Base-by-base conservation (phyloP, 2,797 vertebrate genomes). In the Setipinna tenuifilis region DNA sequence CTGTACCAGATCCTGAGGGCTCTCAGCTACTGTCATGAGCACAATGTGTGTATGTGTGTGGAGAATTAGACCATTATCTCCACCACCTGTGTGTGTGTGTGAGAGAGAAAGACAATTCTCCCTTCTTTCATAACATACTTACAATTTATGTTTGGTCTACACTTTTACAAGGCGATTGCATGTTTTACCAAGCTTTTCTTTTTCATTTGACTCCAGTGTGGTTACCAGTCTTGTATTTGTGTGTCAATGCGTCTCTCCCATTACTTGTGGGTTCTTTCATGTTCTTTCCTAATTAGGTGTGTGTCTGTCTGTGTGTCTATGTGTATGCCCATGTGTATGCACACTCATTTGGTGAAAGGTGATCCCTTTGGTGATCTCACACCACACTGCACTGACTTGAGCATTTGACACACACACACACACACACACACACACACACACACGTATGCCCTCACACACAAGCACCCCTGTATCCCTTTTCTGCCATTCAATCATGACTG, bases 1-100 rank as follows among this genome's bases (percentile, higher is more conserved):
- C 91, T 98, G 21, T 98, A 95, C 92, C 97, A 98, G 93, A 95
- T 98, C 85, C 93, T 98, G 83, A 95, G 94, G 85, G 97, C 96
- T 57, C 91, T 95, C 44, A 94, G 93, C 7, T 98, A 98, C 94
- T 98, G 97, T 90, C 97, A 98, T 90, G 95, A 95, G 87, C 96
- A 97, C 61, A 96, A 97, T 4, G 97, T 98, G 91, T 48, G 85
- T 65, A 14, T 50, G 44, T 59, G 17, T 59, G 17, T 35, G 16
- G 14, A 6, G 35, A 75, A 10, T 65, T 6, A 10, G 61, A 65
- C 23, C 58, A 59, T n/a, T 21, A 21, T 59, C n/a, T 10, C n/a
- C 11, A 65, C 61, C 23, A 25, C 11, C 17, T 19, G 58, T 61
- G 65, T 54, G 16, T 81, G 5, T 65, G 7, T 54, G 50, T 54